Conservation (phyloP, 2,113 vertebrate genomes). For the Paramormyrops kingsleyae region DNA sequence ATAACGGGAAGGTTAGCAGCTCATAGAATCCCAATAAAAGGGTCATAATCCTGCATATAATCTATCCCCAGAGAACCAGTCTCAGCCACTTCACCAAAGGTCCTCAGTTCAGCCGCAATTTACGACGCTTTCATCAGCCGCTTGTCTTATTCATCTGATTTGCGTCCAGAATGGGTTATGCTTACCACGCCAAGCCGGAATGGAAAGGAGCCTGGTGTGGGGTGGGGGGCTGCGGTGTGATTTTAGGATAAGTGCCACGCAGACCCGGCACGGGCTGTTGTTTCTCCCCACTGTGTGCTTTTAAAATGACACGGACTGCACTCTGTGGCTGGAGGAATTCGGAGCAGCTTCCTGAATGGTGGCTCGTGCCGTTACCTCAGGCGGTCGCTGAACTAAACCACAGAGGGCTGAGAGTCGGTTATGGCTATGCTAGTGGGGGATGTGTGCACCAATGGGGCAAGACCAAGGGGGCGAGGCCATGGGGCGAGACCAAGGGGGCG, state of each 20-base stretch:
- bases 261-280: conserved; percentile 45
- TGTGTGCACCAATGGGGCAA: background rate
- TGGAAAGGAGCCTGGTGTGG: conserved; percentile 20
- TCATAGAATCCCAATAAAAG: background rate
- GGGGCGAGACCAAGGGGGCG: background rate
- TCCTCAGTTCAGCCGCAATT: conserved; percentile 40
- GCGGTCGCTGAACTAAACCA: background rate
- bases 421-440: background rate
- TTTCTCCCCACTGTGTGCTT: conserved; percentile 41
- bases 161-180: conserved; percentile 49
- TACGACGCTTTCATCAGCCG: conserved; percentile 52
- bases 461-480: background rate
- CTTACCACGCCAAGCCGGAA: conserved; percentile 47
- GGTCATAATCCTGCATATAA: background rate
- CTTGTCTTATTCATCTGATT: conserved; percentile 53
- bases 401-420: background rate
- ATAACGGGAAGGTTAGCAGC: background rate
- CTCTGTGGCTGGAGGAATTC: conserved; percentile 37
- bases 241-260: conserved; percentile 66
- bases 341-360: conserved; percentile 27
- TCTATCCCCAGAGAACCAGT: conserved; percentile 15
- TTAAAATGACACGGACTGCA: conserved; percentile 42
- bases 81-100: conserved; percentile 6
- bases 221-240: conserved; percentile 49
- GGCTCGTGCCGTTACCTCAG: background rate